Conservation (phyloP, 2,797 vertebrate genomes). For the Sebastes ruberrimus region DNA sequence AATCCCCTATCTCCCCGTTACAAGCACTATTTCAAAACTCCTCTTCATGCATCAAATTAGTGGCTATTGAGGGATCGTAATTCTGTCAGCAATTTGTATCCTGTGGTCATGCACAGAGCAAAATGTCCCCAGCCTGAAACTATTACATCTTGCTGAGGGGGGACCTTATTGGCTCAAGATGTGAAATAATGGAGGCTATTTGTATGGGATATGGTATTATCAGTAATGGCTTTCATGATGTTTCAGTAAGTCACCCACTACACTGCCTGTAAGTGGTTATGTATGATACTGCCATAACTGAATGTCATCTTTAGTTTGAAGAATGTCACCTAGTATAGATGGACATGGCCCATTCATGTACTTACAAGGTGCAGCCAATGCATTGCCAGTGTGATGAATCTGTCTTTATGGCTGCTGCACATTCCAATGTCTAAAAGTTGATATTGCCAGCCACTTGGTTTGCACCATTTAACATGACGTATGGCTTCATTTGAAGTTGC, state of each 20-base stretch:
- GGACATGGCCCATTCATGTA: not conserved
- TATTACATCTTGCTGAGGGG: slow-evolving; percentile 48
- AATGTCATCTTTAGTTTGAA: slow-evolving; percentile 35
- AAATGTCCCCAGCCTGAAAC: slow-evolving; percentile 66
- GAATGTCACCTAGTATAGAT: not conserved
- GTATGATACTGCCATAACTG: slow-evolving; percentile 24
- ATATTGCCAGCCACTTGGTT: not conserved
- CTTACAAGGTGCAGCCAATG: slow-evolving; percentile 2
- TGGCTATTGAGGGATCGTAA: slow-evolving; percentile 32
- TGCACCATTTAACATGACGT: slow-evolving; percentile 14
- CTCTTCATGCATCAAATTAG: slow-evolving; percentile 44
- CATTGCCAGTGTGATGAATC: slow-evolving; percentile 1
- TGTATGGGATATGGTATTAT: slow-evolving; percentile 47
- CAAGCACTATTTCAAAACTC: slow-evolving; percentile 22
- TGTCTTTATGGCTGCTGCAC: slow-evolving; percentile 7
- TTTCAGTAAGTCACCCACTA: slow-evolving; percentile 44
- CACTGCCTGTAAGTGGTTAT: slow-evolving; percentile 23
- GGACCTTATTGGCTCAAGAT: slow-evolving; percentile 67
- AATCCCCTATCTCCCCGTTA: not conserved
- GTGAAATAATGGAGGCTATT: slow-evolving; percentile 54
- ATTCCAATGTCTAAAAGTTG: slow-evolving; percentile 1
- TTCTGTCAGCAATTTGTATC: slow-evolving; percentile 61
- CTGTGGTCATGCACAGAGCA: slow-evolving; percentile 31
- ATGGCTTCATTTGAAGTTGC: slow-evolving; percentile 2
- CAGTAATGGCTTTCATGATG: slow-evolving; percentile 54